A percentile compares a stretch with the other conserved stretches of the same genome.
These are phyloP conservation scores for Cremastobaeus sp. DNA, from an alignment of 2,888 invertebrate species.

Conservation along the genomic window DNA sequence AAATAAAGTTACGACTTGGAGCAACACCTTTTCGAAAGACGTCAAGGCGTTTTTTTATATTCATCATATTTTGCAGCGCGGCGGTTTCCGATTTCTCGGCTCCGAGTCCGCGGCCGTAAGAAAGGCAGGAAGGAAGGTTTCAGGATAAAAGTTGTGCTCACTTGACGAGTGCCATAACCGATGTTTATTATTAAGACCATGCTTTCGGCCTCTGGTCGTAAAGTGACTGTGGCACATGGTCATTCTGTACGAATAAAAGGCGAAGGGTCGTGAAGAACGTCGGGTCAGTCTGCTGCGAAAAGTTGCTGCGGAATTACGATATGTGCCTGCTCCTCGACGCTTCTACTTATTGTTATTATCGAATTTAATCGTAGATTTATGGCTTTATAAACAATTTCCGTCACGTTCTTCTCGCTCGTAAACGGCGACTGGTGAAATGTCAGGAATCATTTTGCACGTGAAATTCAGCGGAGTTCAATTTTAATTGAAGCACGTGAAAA, in stretches of 20 bases:
- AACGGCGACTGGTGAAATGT: too few relatives aligned
- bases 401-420: conserved; percentile 9
- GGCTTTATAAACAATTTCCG: conserved; percentile 26
- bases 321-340: conserved; percentile 37
- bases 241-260: conserved; percentile 61
- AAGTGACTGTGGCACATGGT: conserved; percentile 63
- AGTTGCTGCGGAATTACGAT: conserved; percentile 40
- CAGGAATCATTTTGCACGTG: too few relatives aligned
- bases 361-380: conserved; percentile 38
- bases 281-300: conserved; percentile 38
- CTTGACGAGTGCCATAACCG: conserved; percentile 57
- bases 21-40: conserved; percentile 11
- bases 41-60: conserved; percentile 23
- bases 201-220: conserved; percentile 63
- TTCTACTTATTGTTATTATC: conserved; percentile 46
- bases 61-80: conserved; percentile 22
- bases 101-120: conserved; percentile 1
- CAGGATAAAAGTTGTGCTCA: conserved; percentile 47
- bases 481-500: too few relatives aligned
- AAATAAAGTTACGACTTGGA: conserved; percentile 10
- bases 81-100: conserved; percentile 33
- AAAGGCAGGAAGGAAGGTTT: conserved; percentile 25
- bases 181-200: conserved; percentile 64
- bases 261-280: conserved; percentile 61
- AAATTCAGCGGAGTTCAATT: too few relatives aligned